Percentiles rank a stretch among this genome's conserved stretches.
Conservation (phyloP, 2,113 vertebrate genomes). For the Corythoichthys haematopterus region DNA sequence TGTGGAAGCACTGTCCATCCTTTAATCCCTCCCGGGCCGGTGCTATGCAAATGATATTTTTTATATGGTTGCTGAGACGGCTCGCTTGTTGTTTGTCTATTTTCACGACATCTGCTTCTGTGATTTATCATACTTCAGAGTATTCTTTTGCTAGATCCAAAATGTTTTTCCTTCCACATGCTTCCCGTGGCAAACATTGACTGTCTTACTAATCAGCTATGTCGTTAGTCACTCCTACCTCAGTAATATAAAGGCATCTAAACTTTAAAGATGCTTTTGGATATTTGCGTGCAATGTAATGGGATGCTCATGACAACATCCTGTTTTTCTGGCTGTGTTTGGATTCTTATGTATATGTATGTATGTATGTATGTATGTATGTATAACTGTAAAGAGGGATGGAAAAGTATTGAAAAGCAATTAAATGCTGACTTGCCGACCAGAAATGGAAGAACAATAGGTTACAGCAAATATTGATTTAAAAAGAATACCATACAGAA, state of each 20-base stretch:
- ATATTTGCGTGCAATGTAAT: not conserved
- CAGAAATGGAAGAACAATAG: not conserved
- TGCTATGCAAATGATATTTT: conserved; percentile 41
- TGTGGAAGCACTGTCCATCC: conserved; percentile 32
- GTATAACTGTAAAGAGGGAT: too few relatives aligned
- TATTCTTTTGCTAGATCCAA: conserved; percentile 30
- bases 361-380: too few relatives aligned
- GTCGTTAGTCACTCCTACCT: conserved; percentile 37
- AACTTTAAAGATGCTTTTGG: not conserved
- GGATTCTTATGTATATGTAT: not conserved
- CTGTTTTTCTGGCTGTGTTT: not conserved
- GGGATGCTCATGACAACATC: not conserved
- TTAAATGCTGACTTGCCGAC: not conserved
- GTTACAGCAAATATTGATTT: not conserved
- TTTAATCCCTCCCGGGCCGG: conserved; percentile 40
- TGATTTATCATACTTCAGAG: conserved; percentile 30
- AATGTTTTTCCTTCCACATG: conserved; percentile 15
- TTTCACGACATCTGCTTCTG: conserved; percentile 9
- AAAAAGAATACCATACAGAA: not conserved
- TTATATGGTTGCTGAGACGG: conserved; percentile 34
- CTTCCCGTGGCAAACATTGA: conserved; percentile 28
- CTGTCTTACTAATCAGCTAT: conserved; percentile 35
- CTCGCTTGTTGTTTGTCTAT: conserved; percentile 25
- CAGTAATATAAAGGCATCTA: conserved; percentile 11
- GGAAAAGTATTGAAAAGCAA: too few relatives aligned